Evolutionary conservation across 2,888 invertebrate genomes (phyloP).

Genomic region (Sphaerophoria taeniata): DNA sequence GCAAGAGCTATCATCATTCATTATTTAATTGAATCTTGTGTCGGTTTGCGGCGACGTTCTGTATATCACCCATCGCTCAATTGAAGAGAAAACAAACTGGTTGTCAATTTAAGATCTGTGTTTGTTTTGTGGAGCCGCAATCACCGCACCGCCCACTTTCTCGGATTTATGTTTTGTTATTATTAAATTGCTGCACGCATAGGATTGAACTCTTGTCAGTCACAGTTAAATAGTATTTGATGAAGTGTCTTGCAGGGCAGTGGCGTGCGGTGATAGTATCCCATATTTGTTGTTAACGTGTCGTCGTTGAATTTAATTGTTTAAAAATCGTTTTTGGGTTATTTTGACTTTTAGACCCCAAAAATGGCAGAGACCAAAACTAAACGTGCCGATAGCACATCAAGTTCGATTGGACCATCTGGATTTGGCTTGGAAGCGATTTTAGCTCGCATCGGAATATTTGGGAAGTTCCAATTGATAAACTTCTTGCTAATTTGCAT

Average conservation of each 20-base stretch:
- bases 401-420: slow-evolving; percentile 16
- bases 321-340: no score
- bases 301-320: no score
- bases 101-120: background rate
- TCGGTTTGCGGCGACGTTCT: background rate
- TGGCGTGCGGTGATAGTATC: no score
- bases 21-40: no score
- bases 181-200: background rate
- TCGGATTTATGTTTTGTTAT: background rate
- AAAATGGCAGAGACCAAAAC: slow-evolving; percentile 11
- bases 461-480: slow-evolving; percentile 86
- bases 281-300: no score
- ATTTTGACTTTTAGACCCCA: no score
- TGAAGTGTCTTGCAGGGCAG: no score
- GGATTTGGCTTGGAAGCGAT: slow-evolving; percentile 77
- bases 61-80: background rate
- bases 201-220: no score
- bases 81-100: background rate
- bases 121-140: no score
- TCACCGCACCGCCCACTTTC: no score
- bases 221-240: no score
- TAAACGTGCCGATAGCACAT: slow-evolving; percentile 12
- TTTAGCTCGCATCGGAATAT: slow-evolving; percentile 84
- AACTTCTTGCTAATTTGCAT: slow-evolving; percentile 85
- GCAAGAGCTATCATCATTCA: no score